phyloP scores from a whole-genome alignment of 2,797 vertebrate species.

The Anas flavirostris region DNA sequence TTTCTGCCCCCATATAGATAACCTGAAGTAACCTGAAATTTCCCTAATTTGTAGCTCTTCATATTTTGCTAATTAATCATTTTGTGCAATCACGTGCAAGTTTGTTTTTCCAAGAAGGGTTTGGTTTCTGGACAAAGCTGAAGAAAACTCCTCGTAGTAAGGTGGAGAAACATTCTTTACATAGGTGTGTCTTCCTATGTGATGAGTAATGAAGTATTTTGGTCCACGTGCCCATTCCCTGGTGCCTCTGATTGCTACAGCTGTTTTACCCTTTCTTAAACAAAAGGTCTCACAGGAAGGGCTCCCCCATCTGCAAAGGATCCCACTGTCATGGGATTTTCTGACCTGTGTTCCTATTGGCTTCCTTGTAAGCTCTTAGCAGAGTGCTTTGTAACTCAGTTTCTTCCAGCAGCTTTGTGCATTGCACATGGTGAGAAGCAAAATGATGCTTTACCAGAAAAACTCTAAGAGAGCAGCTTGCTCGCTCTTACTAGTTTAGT shows the following conservation, averaged over 20 bases:
- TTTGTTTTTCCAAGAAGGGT: neutral
- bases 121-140: neutral
- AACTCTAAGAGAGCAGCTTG: neutral
- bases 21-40: neutral
- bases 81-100: neutral
- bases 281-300: neutral
- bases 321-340: neutral
- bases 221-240: neutral
- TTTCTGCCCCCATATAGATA: neutral
- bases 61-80: accelerated
- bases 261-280: neutral
- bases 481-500: neutral
- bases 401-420: neutral
- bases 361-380: neutral
- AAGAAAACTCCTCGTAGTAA: neutral
- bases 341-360: neutral
- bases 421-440: neutral
- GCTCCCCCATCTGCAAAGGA: neutral
- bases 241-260: neutral
- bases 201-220: constrained; percentile 11
- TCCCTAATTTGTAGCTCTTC: neutral
- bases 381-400: neutral
- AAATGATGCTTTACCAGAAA: neutral
- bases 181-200: constrained; percentile 43
- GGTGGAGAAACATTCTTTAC: constrained; percentile 15